Base-by-base conservation (phyloP, 2,888 invertebrate species). In the Ophion costatus region DNA sequence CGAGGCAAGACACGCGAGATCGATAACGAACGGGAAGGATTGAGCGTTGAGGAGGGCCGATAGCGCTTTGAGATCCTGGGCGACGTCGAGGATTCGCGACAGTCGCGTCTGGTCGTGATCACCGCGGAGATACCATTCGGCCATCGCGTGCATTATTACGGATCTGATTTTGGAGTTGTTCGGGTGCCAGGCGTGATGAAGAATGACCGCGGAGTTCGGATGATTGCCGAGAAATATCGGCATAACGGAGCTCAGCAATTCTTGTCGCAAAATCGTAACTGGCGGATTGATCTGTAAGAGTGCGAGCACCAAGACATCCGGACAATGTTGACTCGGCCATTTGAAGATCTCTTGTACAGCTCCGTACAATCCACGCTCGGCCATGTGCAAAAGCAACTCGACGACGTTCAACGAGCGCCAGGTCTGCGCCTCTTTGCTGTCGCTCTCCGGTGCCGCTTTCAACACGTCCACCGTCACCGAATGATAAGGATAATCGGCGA, bases 1-100 rank as follows among this genome's bases (percentile, higher is more conserved):
- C 0, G 99, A 99, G 0, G 99, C 99, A 86, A 99, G 94, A 93
- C 99, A 99, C 0, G 99, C 99, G 90, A 99, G 94, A 94, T 99
- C 99, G 88, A 99, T 99, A 61, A 99, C 98, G 94, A 99, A 99
- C n/a, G 97, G 96, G 93, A 98, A 98, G 0, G 98, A 97, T 88
- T 98, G 97, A 0, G 97, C 97, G 93, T 98, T 99, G 66, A 99
- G 94, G 77, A 99, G 95, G 92, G 98, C 96, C 0, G 98, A 98
- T 20, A 99, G 94, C 0, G 99, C 99, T 94, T 98, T 97, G 7
- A 97, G 94, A 94, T 99, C 99, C 94, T 99, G 99, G 0, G 99
- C 99, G 2, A 99, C 98, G 92, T 99, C 99, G 84, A 99, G 94
- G 89, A 99, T 99, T 79, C 99, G 95, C 0, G 99, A 98, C 56